phyloP scores from a whole-genome alignment of 2,113 vertebrate species.

The Lepisosteus osseus region DNA sequence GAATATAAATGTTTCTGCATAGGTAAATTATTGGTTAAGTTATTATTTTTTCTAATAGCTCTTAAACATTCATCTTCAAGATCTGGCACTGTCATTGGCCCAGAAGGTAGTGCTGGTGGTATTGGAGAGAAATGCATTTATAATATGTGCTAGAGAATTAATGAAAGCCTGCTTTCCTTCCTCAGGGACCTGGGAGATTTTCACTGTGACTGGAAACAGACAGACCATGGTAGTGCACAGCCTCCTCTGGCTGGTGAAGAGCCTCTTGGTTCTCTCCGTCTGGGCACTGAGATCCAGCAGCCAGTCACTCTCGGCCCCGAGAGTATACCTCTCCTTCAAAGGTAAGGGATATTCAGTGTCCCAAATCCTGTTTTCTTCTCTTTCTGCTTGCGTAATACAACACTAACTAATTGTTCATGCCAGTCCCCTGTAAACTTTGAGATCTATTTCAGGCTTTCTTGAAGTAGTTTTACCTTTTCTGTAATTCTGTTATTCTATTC shows the following conservation, averaged over 20 bases:
- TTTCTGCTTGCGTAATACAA: slow-evolving; percentile 5
- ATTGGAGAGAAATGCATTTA: background rate
- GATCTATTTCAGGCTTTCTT: background rate
- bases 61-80: too few relatives aligned
- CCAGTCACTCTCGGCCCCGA: slow-evolving; percentile 62
- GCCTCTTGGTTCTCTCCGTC: slow-evolving; percentile 55
- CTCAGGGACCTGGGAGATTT: slow-evolving; percentile 41
- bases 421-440: too few relatives aligned
- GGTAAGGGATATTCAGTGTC: slow-evolving; percentile 48
- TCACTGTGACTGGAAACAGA: slow-evolving; percentile 42
- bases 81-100: too few relatives aligned
- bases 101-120: too few relatives aligned
- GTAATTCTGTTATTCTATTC: background rate
- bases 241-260: slow-evolving; percentile 52
- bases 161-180: slow-evolving; percentile 30
- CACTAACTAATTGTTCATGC: too few relatives aligned
- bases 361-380: background rate
- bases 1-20: too few relatives aligned
- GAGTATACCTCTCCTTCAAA: slow-evolving; percentile 75
- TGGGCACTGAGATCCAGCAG: slow-evolving; percentile 42
- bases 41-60: too few relatives aligned
- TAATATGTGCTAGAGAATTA: background rate
- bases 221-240: slow-evolving; percentile 57
- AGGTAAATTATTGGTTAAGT: too few relatives aligned
- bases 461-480: background rate